phyloP scores from a whole-genome alignment of 2,888 invertebrate genomes.

The Fabriciana adippe region DNA sequence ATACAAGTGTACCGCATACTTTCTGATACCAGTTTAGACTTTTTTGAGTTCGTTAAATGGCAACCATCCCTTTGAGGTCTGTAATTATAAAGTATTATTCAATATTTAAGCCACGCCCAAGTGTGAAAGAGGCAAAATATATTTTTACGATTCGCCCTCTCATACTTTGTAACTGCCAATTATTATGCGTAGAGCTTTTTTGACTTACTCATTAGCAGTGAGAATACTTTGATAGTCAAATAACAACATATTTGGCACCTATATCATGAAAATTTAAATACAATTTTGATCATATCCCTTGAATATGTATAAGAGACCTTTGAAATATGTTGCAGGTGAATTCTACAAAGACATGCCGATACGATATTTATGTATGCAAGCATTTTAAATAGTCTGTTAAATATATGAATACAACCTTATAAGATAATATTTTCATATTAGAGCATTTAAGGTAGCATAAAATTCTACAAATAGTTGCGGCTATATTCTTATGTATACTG shows the following conservation, averaged over 20 bases:
- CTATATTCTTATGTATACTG: no score
- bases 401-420: no score
- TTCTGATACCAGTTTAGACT: neutral
- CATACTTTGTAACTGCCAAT: neutral
- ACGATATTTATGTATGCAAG: neutral
- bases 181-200: neutral
- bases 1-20: no score
- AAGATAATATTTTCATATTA: no score
- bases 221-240: neutral
- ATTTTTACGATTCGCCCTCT: neutral
- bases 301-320: conserved; percentile 3
- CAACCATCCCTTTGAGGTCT: neutral
- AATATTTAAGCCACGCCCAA: conserved; percentile 17
- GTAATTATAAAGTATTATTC: conserved; percentile 13
- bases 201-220: neutral
- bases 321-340: neutral
- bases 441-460: no score
- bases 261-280: neutral
- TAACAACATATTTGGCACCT: neutral
- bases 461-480: no score
- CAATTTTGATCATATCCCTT: neutral
- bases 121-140: conserved; percentile 10
- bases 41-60: conserved; percentile 5
- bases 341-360: neutral
- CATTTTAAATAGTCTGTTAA: neutral